phyloP scores from a whole-genome alignment of 2,113 vertebrate genomes.

The Stigmatopora argus region DNA sequence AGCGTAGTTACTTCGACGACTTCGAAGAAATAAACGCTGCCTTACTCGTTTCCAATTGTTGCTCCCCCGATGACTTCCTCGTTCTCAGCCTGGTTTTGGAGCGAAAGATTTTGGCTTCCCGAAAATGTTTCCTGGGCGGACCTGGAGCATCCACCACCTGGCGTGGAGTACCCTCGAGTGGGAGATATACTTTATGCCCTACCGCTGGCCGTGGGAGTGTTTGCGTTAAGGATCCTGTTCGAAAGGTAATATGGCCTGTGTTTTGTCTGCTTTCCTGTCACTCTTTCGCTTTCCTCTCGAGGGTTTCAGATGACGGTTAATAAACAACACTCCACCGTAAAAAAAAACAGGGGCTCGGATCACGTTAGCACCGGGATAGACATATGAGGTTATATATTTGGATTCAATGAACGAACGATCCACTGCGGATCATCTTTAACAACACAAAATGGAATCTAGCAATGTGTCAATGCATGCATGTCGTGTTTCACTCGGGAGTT shows the following conservation, averaged over 20 bases:
- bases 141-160: constrained; percentile 59
- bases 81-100: constrained; percentile 63
- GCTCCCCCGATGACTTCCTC: constrained; percentile 50
- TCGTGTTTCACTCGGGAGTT: not conserved
- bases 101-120: constrained; percentile 65
- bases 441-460: not conserved
- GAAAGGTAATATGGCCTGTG: constrained; percentile 51
- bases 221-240: constrained; percentile 50
- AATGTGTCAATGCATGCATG: not conserved
- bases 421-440: not conserved
- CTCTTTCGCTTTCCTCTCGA: not conserved
- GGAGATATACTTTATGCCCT: constrained; percentile 41
- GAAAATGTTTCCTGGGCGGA: constrained; percentile 63
- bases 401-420: not conserved
- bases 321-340: not conserved
- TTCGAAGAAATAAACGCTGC: not conserved
- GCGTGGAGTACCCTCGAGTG: constrained; percentile 49
- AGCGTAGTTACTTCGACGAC: not conserved
- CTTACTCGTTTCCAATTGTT: not conserved
- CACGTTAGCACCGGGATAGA: too few relatives aligned
- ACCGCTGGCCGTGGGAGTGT: constrained; percentile 51
- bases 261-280: not conserved
- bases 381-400: not conserved
- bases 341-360: not conserved
- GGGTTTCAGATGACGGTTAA: not conserved